Conservation (phyloP, 2,797 vertebrate species). For the Cyprinodon diabolis region DNA sequence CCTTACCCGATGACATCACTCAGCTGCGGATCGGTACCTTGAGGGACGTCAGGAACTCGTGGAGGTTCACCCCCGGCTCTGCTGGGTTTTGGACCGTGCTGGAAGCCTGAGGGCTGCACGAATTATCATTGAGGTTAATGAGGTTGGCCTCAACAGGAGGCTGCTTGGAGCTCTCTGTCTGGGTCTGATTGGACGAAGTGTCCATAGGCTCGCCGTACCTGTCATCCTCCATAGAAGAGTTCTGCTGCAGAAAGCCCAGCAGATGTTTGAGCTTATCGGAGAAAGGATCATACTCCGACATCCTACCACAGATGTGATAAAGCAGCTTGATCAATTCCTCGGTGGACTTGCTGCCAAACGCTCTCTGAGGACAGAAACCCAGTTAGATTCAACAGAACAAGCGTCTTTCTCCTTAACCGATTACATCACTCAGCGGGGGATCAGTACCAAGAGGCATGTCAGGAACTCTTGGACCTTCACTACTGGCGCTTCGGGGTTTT, state of each 20-base stretch:
- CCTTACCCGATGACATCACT: too few species aligned
- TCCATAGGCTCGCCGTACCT: constrained; percentile 84
- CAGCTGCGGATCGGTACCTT: constrained; percentile 78
- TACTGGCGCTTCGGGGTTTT: constrained; percentile 65
- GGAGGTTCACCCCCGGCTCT: constrained; percentile 85
- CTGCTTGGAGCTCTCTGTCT: constrained; percentile 86
- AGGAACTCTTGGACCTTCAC: constrained; percentile 71
- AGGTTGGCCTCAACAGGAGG: constrained; percentile 93
- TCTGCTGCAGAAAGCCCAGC: constrained; percentile 69
- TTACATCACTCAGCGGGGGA: too few species aligned
- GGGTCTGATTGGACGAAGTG: constrained; percentile 59
- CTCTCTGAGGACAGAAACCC: too few species aligned
- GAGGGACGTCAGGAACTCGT: constrained; percentile 94
- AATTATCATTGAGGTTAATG: constrained; percentile 86
- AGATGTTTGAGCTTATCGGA: neutral
- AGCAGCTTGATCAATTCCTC: too few species aligned
- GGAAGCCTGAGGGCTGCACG: constrained; percentile 75
- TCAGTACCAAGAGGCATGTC: too few species aligned
- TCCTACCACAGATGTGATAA: too few species aligned
- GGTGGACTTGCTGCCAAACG: too few species aligned
- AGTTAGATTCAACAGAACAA: too few species aligned
- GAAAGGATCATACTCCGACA: too few species aligned
- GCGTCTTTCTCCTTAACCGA: too few species aligned
- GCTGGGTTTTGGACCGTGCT: constrained; percentile 67
- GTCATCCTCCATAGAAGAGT: constrained; percentile 84